These are phyloP conservation scores for Agriopis marginaria DNA, from an alignment of 2,888 invertebrate genomes.

Conservation along the genomic window DNA sequence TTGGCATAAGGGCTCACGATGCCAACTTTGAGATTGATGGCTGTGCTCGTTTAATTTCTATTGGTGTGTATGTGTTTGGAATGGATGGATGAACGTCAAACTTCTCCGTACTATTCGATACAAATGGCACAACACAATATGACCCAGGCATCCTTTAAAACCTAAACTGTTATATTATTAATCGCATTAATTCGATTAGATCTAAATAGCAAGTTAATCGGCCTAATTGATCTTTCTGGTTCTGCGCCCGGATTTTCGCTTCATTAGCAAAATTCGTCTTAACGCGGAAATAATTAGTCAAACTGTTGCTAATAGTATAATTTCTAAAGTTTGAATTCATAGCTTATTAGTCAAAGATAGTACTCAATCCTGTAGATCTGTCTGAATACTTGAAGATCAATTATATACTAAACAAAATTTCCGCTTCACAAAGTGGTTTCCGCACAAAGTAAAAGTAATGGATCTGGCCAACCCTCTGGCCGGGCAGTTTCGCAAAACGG, in stretches of 20 bases:
- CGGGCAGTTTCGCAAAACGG: constrained; percentile 58
- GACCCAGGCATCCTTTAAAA: too few relatives aligned
- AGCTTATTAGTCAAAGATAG: neutral
- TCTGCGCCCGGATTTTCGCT: neutral
- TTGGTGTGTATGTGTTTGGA: neutral
- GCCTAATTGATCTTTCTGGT: constrained; percentile 5
- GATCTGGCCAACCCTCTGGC: constrained; percentile 49
- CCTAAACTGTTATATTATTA: neutral
- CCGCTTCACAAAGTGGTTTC: constrained; percentile 26
- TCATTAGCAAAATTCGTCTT: constrained; percentile 6
- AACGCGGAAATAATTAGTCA: neutral
- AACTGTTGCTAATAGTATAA: constrained; percentile 1
- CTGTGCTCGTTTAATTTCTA: constrained; percentile 6
- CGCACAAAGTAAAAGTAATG: constrained; percentile 57
- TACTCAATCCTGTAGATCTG: neutral
- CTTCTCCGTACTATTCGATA: neutral
- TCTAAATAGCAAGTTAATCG: neutral
- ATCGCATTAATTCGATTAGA: neutral
- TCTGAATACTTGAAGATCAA: neutral
- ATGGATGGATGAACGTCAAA: neutral
- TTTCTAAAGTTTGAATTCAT: neutral
- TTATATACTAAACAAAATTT: constrained; percentile 15
- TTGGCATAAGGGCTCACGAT: constrained; percentile 40
- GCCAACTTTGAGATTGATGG: constrained; percentile 15
- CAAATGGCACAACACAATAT: neutral